phyloP scores from a whole-genome alignment of 2,797 vertebrate species.

The Thunnus albacares region DNA sequence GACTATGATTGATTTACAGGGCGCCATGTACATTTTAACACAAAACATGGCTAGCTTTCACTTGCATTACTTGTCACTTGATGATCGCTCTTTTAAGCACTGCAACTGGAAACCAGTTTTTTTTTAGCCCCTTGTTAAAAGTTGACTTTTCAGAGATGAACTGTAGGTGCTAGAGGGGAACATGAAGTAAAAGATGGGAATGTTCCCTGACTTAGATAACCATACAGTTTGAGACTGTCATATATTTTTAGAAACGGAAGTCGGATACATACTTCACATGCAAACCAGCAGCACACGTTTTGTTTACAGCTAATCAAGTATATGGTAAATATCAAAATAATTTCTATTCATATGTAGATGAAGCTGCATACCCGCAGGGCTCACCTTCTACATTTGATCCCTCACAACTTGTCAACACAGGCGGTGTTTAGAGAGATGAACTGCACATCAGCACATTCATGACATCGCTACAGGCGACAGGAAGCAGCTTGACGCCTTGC shows the following conservation, averaged over 20 bases:
- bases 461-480: slow-evolving; percentile 71
- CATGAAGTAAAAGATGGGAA: not conserved
- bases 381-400: slow-evolving; percentile 47
- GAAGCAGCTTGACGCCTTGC: slow-evolving; percentile 72
- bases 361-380: slow-evolving; percentile 28
- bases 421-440: slow-evolving; percentile 64
- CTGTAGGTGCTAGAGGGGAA: not conserved
- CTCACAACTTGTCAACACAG: slow-evolving; percentile 69
- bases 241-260: slow-evolving; percentile 39
- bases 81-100: slow-evolving; percentile 48
- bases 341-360: slow-evolving; percentile 51
- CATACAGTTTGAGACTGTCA: slow-evolving; percentile 4
- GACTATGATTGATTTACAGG: slow-evolving; percentile 58
- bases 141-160: slow-evolving; percentile 37
- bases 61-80: slow-evolving; percentile 32
- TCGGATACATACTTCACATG: slow-evolving; percentile 6
- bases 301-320: slow-evolving; percentile 37
- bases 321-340: slow-evolving; percentile 30
- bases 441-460: slow-evolving; percentile 68
- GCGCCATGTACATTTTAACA: slow-evolving; percentile 31
- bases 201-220: slow-evolving; percentile 33
- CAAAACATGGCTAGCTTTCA: slow-evolving; percentile 39
- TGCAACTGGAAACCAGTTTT: slow-evolving; percentile 35
- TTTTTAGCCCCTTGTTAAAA: slow-evolving; percentile 59
- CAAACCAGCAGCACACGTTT: not conserved